These are phyloP conservation scores for Synanthedon myopaeformis DNA, from an alignment of 2,888 invertebrate species.

Conservation along the genomic window DNA sequence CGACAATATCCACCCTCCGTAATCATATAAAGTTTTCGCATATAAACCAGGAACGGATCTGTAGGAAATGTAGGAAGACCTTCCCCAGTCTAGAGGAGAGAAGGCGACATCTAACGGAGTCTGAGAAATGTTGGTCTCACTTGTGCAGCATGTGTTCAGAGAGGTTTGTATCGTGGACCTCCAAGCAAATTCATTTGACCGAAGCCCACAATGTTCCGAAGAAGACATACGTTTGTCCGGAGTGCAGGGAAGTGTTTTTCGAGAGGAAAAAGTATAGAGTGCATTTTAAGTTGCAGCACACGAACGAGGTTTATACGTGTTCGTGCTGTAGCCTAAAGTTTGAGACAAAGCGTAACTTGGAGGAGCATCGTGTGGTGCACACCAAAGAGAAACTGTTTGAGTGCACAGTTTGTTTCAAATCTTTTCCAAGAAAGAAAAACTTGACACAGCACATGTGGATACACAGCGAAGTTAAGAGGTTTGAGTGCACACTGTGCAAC, in stretches of 20 bases:
- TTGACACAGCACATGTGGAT: slow-evolving; percentile 45
- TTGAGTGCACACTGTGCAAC: slow-evolving; percentile 38
- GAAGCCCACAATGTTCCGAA: slow-evolving; percentile 21
- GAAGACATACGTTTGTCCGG: slow-evolving; percentile 22
- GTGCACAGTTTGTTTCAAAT: slow-evolving; percentile 26
- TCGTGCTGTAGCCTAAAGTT: slow-evolving; percentile 14
- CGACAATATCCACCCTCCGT: slow-evolving; percentile 38
- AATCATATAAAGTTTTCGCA: slow-evolving; percentile 34
- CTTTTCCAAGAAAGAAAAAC: slow-evolving; percentile 21
- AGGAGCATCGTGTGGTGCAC: slow-evolving; percentile 21
- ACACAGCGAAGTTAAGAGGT: slow-evolving; percentile 44
- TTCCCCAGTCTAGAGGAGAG: slow-evolving; percentile 15
- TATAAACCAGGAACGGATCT: slow-evolving; percentile 1
- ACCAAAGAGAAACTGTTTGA: slow-evolving; percentile 24
- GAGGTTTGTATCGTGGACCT: slow-evolving; percentile 22
- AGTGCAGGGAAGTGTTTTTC: slow-evolving; percentile 22
- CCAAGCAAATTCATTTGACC: slow-evolving; percentile 22
- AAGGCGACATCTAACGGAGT: slow-evolving; percentile 12
- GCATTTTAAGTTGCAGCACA: slow-evolving; percentile 26
- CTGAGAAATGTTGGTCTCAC: slow-evolving; percentile 24
- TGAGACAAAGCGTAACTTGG: slow-evolving; percentile 14
- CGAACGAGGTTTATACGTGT: slow-evolving; percentile 12
- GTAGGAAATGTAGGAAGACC: slow-evolving; percentile 7
- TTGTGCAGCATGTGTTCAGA: slow-evolving; percentile 22
- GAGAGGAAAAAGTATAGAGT: slow-evolving; percentile 15